These are phyloP conservation scores for Platyura marginata DNA, from an alignment of 1,140 invertebrate species.

Conservation along the genomic window DNA sequence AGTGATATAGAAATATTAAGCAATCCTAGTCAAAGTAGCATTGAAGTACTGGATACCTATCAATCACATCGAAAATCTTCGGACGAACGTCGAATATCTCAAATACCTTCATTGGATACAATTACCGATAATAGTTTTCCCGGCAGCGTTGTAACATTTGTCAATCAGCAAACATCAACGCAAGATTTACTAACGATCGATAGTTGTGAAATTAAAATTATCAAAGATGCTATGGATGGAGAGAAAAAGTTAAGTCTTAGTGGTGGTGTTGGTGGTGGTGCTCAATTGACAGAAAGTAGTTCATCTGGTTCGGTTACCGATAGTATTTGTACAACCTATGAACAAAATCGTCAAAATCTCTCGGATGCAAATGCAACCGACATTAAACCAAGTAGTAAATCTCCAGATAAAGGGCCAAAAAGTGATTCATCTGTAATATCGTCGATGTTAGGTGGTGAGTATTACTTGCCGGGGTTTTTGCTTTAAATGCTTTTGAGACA, in stretches of 20 bases:
- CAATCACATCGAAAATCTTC: conserved; percentile 21
- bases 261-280: no score
- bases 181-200: background rate
- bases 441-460: background rate
- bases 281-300: conserved; percentile 35
- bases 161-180: background rate
- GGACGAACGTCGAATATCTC: conserved; percentile 14
- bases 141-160: no score
- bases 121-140: no score
- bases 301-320: conserved; percentile 41
- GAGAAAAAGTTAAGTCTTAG: conserved; percentile 6
- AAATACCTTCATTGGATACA: conserved; percentile 10
- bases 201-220: background rate
- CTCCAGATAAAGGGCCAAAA: no score
- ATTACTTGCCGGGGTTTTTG: background rate
- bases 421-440: no score
- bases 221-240: background rate
- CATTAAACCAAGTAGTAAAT: no score
- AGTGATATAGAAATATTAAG: conserved; percentile 44
- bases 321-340: conserved; percentile 39
- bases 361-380: no score
- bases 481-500: no score
- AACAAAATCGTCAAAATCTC: no score
- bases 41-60: conserved; percentile 34
- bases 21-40: conserved; percentile 43